Conservation (phyloP, 1,140 invertebrate species). For the Formica selysi region DNA sequence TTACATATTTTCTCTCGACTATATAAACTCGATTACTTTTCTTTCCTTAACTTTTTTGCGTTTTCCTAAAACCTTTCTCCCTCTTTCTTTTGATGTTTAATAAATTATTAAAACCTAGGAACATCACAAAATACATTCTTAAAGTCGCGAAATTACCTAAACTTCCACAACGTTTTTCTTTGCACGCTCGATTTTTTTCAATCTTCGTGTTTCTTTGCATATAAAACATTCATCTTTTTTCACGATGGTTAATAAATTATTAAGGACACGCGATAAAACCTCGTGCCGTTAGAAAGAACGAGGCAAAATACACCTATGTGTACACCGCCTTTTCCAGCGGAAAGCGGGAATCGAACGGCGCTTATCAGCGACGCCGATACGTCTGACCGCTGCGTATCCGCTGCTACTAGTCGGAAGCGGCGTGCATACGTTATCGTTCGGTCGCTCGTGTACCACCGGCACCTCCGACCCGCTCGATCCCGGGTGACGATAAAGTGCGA, state of each 20-base stretch:
- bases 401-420: constrained; percentile 48
- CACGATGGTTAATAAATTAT: constrained; percentile 52
- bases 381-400: constrained; percentile 47
- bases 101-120: constrained; percentile 25
- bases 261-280: constrained; percentile 43
- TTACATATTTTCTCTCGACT: not conserved
- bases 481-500: constrained; percentile 74
- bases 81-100: not conserved
- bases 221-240: constrained; percentile 50
- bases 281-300: not conserved
- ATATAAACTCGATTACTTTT: not conserved
- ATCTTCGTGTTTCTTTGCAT: not conserved
- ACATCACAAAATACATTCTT: not conserved
- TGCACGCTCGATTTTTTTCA: constrained; percentile 16
- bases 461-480: constrained; percentile 63
- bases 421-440: constrained; percentile 72
- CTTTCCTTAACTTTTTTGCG: not conserved
- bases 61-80: not conserved
- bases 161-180: constrained; percentile 11
- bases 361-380: constrained; percentile 68
- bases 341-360: constrained; percentile 42
- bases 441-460: constrained; percentile 56
- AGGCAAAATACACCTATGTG: not conserved
- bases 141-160: constrained; percentile 23
- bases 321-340: constrained; percentile 27